phyloP scores from a whole-genome alignment of 2,113 vertebrate species.

The Microtus pennsylvanicus region DNA sequence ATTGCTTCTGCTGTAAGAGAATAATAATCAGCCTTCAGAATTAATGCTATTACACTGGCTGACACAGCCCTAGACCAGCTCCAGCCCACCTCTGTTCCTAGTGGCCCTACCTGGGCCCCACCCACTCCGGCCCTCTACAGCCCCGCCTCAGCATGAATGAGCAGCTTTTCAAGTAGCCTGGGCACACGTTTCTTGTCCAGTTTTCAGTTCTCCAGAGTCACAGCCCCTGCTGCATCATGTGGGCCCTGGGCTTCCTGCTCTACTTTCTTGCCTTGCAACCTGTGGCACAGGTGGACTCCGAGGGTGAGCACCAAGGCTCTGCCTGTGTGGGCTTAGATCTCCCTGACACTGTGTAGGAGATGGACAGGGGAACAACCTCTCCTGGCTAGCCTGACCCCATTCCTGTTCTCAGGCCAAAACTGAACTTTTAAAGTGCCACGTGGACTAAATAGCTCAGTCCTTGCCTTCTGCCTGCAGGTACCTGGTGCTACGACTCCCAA shows the following conservation, averaged over 20 bases:
- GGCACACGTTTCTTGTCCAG: not conserved
- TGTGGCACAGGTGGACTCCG: accelerated
- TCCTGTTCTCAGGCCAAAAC: not conserved
- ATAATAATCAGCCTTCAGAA: not conserved
- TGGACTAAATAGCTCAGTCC: not conserved
- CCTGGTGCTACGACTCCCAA: constrained; percentile 84
- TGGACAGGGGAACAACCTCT: not conserved
- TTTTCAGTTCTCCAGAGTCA: not conserved
- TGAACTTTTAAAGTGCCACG: not conserved
- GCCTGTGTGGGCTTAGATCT: not conserved
- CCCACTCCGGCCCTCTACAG: accelerated
- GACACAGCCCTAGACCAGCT: not conserved
- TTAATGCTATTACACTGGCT: not conserved
- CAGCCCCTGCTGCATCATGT: not conserved
- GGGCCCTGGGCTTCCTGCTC: accelerated
- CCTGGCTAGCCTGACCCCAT: not conserved
- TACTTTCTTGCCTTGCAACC: accelerated
- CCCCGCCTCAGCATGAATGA: not conserved
- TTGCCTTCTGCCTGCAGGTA: constrained; percentile 36
- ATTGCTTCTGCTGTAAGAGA: not conserved
- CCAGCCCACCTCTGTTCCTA: not conserved
- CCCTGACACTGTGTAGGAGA: not conserved
- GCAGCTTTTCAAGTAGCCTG: not conserved
- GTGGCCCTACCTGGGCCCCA: not conserved
- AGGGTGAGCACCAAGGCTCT: not conserved